Evolutionary conservation across 2,888 invertebrate genomes (phyloP), one percentile per base, ranked within the genome.

Genomic region (Chorisops tibialis): DNA sequence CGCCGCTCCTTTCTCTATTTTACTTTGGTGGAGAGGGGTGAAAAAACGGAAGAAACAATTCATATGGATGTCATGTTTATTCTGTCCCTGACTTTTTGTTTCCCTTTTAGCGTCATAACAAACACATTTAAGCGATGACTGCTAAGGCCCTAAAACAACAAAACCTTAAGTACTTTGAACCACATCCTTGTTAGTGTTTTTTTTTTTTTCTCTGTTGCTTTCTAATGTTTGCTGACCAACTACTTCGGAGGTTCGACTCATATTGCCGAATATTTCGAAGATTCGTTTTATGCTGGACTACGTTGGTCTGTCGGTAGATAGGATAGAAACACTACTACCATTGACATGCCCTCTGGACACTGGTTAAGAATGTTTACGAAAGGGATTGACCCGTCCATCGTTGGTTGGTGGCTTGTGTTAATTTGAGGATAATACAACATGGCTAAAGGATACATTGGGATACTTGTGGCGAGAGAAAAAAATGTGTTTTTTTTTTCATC

Each of bases 331-430:
- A 39, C 12, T 19, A 5, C 4, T 18, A 37, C 37, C 11, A n/a
- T 41, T 41, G 41, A n/a, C 41, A 51, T 52, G 39, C 21, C 52
- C 52, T 39, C n/a, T 39, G 52, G 52, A 39, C 3, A 30, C 52
- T 30, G 22, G 22, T 14, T 52, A 52, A 21, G 52, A 52, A 38
- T 52, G 39, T 52, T 52, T 52, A 52, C 52, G 6, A 39, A 52
- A 19, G 39, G n/a, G 19, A 38, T 52, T 52, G 39, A 52, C 52
- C 24, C 39, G 52, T 5, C 30, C 30, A 30, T 7, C 30, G n/a
- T n/a, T 30, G 9, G 30, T 39, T 39, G 39, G 38, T 38, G 38
- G 52, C 30, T 52, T 38, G 38, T 52, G 39, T 39, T 52, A 52
- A 52, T 52, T 52, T 52, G 52, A 39, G 39, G 38, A n/a, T 5